Conservation (phyloP, 1,140 invertebrate species). For the Catajapyx aquilonaris region DNA sequence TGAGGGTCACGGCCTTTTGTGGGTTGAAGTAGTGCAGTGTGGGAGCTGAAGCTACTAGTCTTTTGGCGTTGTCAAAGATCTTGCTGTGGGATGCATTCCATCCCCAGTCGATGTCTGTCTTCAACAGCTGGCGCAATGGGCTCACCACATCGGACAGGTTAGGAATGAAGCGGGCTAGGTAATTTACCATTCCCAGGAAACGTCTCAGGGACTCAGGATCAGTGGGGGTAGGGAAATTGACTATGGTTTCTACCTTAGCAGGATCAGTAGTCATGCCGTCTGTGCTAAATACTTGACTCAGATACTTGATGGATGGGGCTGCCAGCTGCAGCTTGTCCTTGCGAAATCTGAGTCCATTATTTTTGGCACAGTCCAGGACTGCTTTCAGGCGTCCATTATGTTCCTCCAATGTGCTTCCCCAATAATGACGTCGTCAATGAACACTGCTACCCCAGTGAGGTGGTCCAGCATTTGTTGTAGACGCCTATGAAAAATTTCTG, state of each 20-base stretch:
- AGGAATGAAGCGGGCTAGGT: constrained; percentile 16
- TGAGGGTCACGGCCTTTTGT: constrained; percentile 12
- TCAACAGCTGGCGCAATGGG: constrained; percentile 12
- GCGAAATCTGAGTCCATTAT: not conserved
- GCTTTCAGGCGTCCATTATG: not conserved
- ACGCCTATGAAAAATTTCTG: constrained; percentile 5
- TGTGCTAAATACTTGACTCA: constrained; percentile 1
- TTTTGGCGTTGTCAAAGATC: constrained; percentile 11
- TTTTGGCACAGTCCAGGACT: not conserved
- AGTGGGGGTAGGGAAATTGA: constrained; percentile 11
- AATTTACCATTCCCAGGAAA: constrained; percentile 19
- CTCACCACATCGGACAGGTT: constrained; percentile 9
- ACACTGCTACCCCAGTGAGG: not conserved
- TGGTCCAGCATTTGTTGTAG: constrained; percentile 2
- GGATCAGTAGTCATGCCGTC: constrained; percentile 15
- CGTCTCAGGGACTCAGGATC: constrained; percentile 12
- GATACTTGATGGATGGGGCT: not conserved
- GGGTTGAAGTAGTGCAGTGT: constrained; percentile 15
- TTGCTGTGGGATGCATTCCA: constrained; percentile 9
- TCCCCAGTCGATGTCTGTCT: constrained; percentile 8
- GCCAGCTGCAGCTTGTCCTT: constrained; percentile 2
- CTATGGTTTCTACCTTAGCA: constrained; percentile 16
- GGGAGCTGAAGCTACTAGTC: constrained; percentile 5
- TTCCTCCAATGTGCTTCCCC: not conserved
- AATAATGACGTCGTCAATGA: constrained; percentile 8